Base-by-base conservation (phyloP, 2,888 invertebrate genomes). In the Perdita meconis region DNA sequence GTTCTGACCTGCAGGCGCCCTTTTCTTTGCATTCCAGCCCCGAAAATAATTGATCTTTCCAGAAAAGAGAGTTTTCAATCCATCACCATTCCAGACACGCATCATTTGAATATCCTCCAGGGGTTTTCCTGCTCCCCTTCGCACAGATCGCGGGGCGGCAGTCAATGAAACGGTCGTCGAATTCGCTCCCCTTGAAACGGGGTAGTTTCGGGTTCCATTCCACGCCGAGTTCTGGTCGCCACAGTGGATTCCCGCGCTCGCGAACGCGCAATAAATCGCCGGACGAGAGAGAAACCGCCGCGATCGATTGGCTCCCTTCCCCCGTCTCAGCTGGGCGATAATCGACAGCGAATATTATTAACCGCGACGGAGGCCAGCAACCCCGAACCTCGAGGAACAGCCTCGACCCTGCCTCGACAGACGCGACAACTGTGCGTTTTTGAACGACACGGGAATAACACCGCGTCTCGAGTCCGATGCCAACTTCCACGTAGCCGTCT, bases 391-490 rank as follows among this genome's bases (percentile, higher is more conserved):
- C 64, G 42, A 13, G 55, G 30, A 34, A 51, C 67, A 81, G 71
- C 78, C 83, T 83, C 79, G 81, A 83, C 84, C 84, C 79, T 83
- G 80, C 60, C 59, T 26, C 51, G 38, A 59, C 44, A 72, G 53
- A 34, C 67, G 69, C 71, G 59, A 69, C 63, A 36, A 24, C 50
- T 44, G 59, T 51, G 47, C 60, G 60, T 57, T 71, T 67, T 65
- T 63, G 55, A 67, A 69, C 53, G 65, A 53, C 61, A 44, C 65
- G 50, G 51, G 26, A 55, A 51, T 67, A 78, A 65, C 30, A 30
- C n/a, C n/a, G n/a, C 36, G 56, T 30, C 36, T 24, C 74, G 56
- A 61, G 47, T 22, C 19, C 19, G 22, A 80, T 77, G 80, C 78
- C 65, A 65, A 65, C 65, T 36, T 65, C 55, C 65, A 44, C 55